phyloP scores from a whole-genome alignment of 1,140 invertebrate genomes.

The Diorhabda carinulata region DNA sequence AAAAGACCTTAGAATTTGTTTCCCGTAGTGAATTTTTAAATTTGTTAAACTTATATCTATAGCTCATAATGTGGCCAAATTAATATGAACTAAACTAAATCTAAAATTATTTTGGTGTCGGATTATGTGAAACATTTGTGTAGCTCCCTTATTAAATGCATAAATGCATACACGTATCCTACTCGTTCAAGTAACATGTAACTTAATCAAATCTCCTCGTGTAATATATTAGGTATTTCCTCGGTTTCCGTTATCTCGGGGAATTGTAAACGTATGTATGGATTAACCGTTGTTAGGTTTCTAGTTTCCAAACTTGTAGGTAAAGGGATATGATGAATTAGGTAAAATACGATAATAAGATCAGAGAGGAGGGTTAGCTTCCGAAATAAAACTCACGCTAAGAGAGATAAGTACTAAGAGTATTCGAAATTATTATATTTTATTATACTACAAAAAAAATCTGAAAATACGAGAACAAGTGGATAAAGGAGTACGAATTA shows the following conservation, averaged over 20 bases:
- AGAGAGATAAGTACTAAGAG: too few relatives aligned
- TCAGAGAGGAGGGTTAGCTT: too few relatives aligned
- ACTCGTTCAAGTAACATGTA: neutral
- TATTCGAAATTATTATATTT: too few relatives aligned
- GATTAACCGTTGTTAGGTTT: conserved; percentile 2
- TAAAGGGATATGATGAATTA: too few relatives aligned
- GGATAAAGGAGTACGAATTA: too few relatives aligned
- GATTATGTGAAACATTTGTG: neutral
- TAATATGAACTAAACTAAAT: neutral
- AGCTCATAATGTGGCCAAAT: neutral
- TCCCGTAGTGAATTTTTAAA: too few relatives aligned
- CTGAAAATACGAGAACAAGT: too few relatives aligned
- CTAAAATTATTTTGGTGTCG: neutral
- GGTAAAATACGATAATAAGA: too few relatives aligned
- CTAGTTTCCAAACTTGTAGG: neutral
- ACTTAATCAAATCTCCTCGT: neutral
- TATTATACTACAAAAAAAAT: too few relatives aligned
- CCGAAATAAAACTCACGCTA: too few relatives aligned
- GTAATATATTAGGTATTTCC: neutral
- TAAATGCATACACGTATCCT: neutral
- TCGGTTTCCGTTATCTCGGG: neutral
- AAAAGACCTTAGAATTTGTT: too few relatives aligned
- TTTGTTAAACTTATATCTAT: neutral
- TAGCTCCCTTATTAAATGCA: neutral
- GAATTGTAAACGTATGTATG: neutral